Conservation (phyloP, 2,888 invertebrate genomes). For the Ganaspis brasiliensis region DNA sequence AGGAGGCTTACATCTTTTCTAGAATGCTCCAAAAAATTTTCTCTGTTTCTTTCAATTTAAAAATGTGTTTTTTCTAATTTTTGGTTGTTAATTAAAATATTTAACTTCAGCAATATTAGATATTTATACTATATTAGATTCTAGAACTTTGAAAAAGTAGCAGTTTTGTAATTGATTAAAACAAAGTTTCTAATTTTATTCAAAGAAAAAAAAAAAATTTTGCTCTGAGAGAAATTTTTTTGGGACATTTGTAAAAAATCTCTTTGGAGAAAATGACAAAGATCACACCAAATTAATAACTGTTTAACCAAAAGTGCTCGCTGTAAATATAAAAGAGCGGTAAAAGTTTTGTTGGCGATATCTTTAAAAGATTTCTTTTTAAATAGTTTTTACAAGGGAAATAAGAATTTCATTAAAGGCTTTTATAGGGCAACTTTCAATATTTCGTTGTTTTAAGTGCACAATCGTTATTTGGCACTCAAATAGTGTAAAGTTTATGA, state of each 20-base stretch:
- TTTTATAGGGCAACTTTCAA: not conserved
- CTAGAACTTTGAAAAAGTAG: no score
- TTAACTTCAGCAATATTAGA: no score
- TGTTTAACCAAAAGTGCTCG: conserved; percentile 23
- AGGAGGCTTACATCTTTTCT: not conserved
- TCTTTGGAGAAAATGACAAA: not conserved
- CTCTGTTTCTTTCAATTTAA: not conserved
- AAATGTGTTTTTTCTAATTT: not conserved
- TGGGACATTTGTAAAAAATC: conserved; percentile 8
- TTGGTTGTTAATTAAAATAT: not conserved
- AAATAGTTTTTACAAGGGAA: conserved; percentile 13
- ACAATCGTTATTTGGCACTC: conserved; percentile 15
- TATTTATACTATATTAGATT: no score
- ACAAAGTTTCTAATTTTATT: not conserved
- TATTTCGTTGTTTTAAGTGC: conserved; percentile 7
- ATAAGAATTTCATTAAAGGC: conserved; percentile 27
- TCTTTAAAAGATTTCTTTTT: conserved; percentile 12
- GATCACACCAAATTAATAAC: conserved; percentile 21
- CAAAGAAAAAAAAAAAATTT: not conserved
- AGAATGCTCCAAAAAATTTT: conserved; percentile 22
- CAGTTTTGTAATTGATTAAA: no score
- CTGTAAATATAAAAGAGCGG: conserved; percentile 32
- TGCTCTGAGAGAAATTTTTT: not conserved
- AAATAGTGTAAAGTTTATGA: not conserved
- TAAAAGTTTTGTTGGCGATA: conserved; percentile 5